Percentiles rank a stretch among this genome's conserved stretches.
phyloP scores from a whole-genome alignment of 2,888 invertebrate genomes.

The Philaethria dido region DNA sequence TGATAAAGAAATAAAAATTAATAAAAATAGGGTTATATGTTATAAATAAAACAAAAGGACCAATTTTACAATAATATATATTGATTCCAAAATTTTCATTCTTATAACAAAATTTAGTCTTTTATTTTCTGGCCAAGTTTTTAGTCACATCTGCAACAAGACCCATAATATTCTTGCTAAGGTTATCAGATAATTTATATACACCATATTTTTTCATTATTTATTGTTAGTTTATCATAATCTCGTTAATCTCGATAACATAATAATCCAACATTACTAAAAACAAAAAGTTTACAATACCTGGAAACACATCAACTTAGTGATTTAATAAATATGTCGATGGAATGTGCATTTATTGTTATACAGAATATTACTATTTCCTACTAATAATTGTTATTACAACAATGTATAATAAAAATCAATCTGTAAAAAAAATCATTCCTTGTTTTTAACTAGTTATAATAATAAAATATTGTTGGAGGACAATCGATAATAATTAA shows the following conservation, averaged over 20 bases:
- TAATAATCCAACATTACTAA: not conserved
- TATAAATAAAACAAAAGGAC: constrained; percentile 1
- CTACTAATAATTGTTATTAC: not conserved
- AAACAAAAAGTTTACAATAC: not conserved
- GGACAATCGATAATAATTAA: not conserved
- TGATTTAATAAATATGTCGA: constrained; percentile 14
- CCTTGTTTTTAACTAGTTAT: not conserved
- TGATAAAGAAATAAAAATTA: too few species aligned
- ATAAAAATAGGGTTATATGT: too few species aligned
- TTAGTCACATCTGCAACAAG: too few species aligned
- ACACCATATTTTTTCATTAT: too few species aligned
- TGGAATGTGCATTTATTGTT: constrained; percentile 21
- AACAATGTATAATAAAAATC: not conserved
- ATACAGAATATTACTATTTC: constrained; percentile 7
- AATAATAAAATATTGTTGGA: not conserved
- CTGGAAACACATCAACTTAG: not conserved
- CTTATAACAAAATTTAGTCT: constrained; percentile 7
- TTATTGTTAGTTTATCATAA: not conserved
- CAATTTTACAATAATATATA: constrained; percentile 7
- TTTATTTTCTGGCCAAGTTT: not conserved
- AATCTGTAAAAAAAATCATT: not conserved
- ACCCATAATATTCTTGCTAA: too few species aligned
- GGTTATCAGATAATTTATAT: too few species aligned
- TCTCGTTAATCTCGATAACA: not conserved
- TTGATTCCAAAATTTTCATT: not conserved